Base-by-base conservation (phyloP, 1,140 invertebrate genomes). In the Babylonia areolata region DNA sequence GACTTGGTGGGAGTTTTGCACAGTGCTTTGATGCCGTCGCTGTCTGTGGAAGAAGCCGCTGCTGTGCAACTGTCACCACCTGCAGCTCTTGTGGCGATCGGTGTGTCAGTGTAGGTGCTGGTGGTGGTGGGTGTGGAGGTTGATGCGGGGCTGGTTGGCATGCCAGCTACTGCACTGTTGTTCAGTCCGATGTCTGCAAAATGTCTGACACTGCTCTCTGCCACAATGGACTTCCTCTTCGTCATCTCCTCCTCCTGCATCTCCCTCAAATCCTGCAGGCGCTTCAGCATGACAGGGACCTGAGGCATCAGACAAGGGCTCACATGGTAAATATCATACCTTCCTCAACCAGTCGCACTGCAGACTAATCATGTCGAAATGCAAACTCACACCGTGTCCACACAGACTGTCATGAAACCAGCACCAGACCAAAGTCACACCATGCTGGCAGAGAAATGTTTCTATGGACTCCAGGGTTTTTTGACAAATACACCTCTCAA, bases 241-340 rank as follows among this genome's bases (percentile, higher is more conserved):
- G 88, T 89, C 42, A 92, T 90, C 12, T 94, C 90, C 51, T 95
- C 93, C 78, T 94, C 93, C 84, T 95, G 93, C 85, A 94, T 93
- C 54, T 89, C 69, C 33, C 77, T 86, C 31, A 98, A 93, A 75
- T 96, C 95, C 92, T 97, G 96, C 84, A 99, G 95, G 87, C 98
- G 95, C 92, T 97, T 96, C 78, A 99, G 94, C 96, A 98, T 97
- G 31, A 98, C 93, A 2, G 98, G 97, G 39, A 99, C 92, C 94
- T 94, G 85, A 83, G 46, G 2, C 17, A 51, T 51, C 46, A 51
- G 17, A 51, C 46, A 51, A n/a, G n/a, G n/a, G n/a, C n/a, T n/a
- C n/a, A n/a, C n/a, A n/a, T n/a, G n/a, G n/a, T n/a, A n/a, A n/a
- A n/a, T n/a, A n/a, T n/a, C n/a, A n/a, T n/a, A n/a, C n/a, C n/a